Evolutionary conservation across 1,140 invertebrate species (phyloP).

Genomic region (Muscidifurax raptorellus): DNA sequence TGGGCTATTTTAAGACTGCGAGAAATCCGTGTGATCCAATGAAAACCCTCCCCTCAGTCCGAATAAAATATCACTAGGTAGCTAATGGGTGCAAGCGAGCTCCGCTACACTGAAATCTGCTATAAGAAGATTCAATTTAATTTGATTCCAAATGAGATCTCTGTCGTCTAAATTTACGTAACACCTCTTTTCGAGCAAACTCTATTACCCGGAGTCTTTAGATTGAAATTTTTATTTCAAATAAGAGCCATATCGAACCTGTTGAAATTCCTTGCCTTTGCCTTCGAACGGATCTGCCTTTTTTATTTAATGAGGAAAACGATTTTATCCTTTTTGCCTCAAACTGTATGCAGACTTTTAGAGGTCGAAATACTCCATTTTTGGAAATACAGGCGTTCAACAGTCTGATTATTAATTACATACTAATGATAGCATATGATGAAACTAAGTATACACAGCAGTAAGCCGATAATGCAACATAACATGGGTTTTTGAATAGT

Average conservation of each 20-base stretch:
- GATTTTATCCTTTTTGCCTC: background rate
- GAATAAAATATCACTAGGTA: slow-evolving; percentile 16
- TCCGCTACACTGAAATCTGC: slow-evolving; percentile 9
- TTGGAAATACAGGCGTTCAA: too few species aligned
- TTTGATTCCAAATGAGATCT: slow-evolving; percentile 41
- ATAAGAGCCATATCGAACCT: slow-evolving; percentile 24
- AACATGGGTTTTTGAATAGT: too few species aligned
- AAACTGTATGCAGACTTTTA: too few species aligned
- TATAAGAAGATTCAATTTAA: slow-evolving; percentile 42
- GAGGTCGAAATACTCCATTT: too few species aligned
- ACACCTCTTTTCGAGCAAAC: slow-evolving; percentile 22
- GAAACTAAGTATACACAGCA: too few species aligned
- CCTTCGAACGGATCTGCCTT: background rate
- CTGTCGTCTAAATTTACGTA: slow-evolving; percentile 38
- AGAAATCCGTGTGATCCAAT: background rate
- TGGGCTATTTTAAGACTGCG: background rate
- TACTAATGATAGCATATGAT: too few species aligned
- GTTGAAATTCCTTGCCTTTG: background rate
- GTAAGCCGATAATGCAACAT: too few species aligned
- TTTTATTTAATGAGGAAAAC: background rate
- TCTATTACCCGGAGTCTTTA: slow-evolving; percentile 22
- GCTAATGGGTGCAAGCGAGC: background rate
- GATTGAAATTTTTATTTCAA: slow-evolving; percentile 46
- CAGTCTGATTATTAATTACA: too few species aligned
- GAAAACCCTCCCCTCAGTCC: background rate